Conservation (phyloP, 2,888 invertebrate species). For the Acheta domesticus region DNA sequence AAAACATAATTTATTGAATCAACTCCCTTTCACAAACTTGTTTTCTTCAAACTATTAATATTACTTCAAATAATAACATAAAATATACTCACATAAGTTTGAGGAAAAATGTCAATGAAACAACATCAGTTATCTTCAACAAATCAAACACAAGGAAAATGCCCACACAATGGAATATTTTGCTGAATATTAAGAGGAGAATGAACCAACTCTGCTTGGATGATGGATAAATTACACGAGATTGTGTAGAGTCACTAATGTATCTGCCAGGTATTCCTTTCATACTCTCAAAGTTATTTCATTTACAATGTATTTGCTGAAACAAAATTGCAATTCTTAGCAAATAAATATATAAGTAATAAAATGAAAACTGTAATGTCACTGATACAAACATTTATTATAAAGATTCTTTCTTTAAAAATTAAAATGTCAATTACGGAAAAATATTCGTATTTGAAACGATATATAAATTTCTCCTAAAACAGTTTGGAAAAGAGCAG, state of each 20-base stretch:
- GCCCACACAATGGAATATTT: slow-evolving; percentile 32
- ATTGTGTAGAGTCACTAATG: slow-evolving; percentile 31
- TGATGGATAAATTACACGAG: slow-evolving; percentile 36
- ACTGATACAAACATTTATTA: no score
- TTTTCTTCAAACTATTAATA: background rate
- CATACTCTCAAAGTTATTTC: slow-evolving; percentile 20
- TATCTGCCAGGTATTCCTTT: slow-evolving; percentile 31
- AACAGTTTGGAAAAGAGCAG: no score
- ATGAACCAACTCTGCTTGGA: slow-evolving; percentile 35
- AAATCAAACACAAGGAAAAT: slow-evolving; percentile 35
- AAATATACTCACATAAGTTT: slow-evolving; percentile 36
- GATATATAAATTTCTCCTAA: no score
- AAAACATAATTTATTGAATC: slow-evolving; percentile 27
- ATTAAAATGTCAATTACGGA: no score
- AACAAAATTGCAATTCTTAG: background rate
- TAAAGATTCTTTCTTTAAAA: no score
- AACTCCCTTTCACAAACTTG: slow-evolving; percentile 32
- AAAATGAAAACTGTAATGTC: no score
- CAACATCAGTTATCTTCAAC: slow-evolving; percentile 30
- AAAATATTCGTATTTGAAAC: no score
- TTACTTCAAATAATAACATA: background rate
- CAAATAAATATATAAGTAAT: no score
- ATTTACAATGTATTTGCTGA: background rate
- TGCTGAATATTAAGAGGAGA: slow-evolving; percentile 33
- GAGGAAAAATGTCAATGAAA: slow-evolving; percentile 33